These are phyloP conservation scores for Dryas iulia DNA, from an alignment of 1,140 invertebrate genomes.

Conservation along the genomic window DNA sequence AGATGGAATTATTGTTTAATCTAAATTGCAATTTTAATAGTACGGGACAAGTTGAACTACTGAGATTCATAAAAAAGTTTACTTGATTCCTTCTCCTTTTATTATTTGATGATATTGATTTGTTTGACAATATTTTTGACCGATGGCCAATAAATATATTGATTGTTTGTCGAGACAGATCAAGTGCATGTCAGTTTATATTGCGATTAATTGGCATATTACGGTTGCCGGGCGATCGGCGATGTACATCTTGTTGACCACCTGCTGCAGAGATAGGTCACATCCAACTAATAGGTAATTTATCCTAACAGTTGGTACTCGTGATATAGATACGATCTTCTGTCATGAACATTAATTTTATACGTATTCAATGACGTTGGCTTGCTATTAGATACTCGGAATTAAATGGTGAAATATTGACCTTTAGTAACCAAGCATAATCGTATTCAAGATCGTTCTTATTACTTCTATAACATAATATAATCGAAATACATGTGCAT, in stretches of 20 bases:
- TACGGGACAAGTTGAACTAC: too few relatives aligned
- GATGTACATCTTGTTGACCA: conserved; percentile 31
- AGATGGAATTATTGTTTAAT: too few relatives aligned
- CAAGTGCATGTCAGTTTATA: conserved; percentile 54
- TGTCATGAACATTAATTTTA: neutral
- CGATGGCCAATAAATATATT: conserved; percentile 20
- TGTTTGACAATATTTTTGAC: conserved; percentile 15
- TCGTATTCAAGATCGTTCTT: neutral
- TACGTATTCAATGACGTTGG: neutral
- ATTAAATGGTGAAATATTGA: neutral
- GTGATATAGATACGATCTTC: neutral
- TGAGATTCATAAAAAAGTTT: neutral
- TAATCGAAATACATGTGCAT: too few relatives aligned
- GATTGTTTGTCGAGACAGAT: conserved; percentile 48
- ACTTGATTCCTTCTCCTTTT: neutral
- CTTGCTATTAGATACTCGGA: neutral
- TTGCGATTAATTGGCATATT: conserved; percentile 44
- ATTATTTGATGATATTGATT: neutral
- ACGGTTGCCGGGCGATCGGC: conserved; percentile 34
- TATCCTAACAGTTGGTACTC: neutral
- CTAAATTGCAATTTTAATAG: too few relatives aligned
- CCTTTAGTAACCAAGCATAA: conserved; percentile 1
- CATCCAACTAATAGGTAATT: neutral
- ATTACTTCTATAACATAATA: neutral
- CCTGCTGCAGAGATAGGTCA: conserved; percentile 22